Evolutionary conservation across 2,888 invertebrate genomes (phyloP), one percentile per base, ranked within the genome.

Genomic region (Polydrusus tereticollis): DNA sequence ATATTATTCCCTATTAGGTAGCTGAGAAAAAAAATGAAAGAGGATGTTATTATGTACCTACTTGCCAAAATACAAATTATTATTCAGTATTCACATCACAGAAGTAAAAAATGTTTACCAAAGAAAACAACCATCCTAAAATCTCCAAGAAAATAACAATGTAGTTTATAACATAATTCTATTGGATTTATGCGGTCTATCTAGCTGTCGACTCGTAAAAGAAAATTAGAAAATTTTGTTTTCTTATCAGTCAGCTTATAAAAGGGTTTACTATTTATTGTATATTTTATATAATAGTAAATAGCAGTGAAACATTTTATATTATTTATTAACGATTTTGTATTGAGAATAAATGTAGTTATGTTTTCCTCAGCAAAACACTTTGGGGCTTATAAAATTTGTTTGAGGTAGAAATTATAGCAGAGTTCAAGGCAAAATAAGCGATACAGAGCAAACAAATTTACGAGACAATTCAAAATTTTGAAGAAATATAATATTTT

Each of bases 211-310:
- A 26, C 21, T 59, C 47, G 47, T 67, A 67, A 67, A 67, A 67
- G 67, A 67, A 67, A 67, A 67, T 59, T 67, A 67, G 59, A 18
- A 67, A 59, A 59, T 29, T 57, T 55, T 58, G 58, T 33, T 47
- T 67, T 58, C 33, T 36, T 21, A 7, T 21, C 57, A 18, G 26
- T 14, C 33, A 16, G 21, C 57, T 57, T n/a, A n/a, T n/a, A 23
- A 45, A 43, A 64, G 50, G 41, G 66, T 43, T 43, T 59, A 16
- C 57, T 36, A 59, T 59, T n/a, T n/a, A n/a, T n/a, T n/a, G n/a
- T n/a, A n/a, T n/a, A n/a, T n/a, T n/a, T n/a, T n/a, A n/a, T n/a
- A n/a, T n/a, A n/a, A n/a, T n/a, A n/a, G n/a, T n/a, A n/a, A 43
- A 43, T 33, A 66, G 16, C 18, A 18, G 26, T 21, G 36, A 50